A percentile compares a stretch with the other conserved stretches of the same genome.
These are phyloP conservation scores for Craseonycteris thonglongyai DNA, from an alignment of 2,113 vertebrate species.

Conservation along the genomic window DNA sequence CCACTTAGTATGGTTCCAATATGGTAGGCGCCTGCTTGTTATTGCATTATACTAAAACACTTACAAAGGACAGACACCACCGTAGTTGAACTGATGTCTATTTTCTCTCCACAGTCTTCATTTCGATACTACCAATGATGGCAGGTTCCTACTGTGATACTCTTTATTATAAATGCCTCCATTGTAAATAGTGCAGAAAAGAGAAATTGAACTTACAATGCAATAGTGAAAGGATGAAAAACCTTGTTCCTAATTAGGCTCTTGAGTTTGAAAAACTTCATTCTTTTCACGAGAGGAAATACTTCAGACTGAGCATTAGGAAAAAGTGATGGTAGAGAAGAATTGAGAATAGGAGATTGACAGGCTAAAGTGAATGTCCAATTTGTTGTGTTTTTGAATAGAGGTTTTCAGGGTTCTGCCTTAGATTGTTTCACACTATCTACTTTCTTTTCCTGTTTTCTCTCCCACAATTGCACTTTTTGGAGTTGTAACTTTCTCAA, in stretches of 20 bases:
- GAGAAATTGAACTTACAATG: constrained; percentile 74
- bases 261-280: constrained; percentile 80
- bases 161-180: constrained; percentile 76
- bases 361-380: constrained; percentile 72
- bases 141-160: constrained; percentile 75
- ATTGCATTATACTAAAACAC: constrained; percentile 73
- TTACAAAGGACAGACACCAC: constrained; percentile 72
- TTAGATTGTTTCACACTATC: constrained; percentile 45
- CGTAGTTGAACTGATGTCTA: constrained; percentile 76
- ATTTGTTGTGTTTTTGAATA: constrained; percentile 73
- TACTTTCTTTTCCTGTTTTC: neutral
- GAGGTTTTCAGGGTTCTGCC: constrained; percentile 49
- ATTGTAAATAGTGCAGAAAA: constrained; percentile 78
- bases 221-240: constrained; percentile 74
- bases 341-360: constrained; percentile 73
- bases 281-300: constrained; percentile 78
- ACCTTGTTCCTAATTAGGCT: constrained; percentile 83
- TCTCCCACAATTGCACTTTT: constrained; percentile 41
- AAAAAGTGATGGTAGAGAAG: constrained; percentile 76
- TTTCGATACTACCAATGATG: constrained; percentile 74
- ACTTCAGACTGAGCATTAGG: constrained; percentile 78
- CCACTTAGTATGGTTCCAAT: constrained; percentile 54
- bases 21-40: constrained; percentile 49
- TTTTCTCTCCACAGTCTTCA: constrained; percentile 78
- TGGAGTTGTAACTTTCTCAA: constrained; percentile 60